Base-by-base conservation (phyloP, 2,888 invertebrate genomes). In the Pseudococcus jackbeardsleyi region DNA sequence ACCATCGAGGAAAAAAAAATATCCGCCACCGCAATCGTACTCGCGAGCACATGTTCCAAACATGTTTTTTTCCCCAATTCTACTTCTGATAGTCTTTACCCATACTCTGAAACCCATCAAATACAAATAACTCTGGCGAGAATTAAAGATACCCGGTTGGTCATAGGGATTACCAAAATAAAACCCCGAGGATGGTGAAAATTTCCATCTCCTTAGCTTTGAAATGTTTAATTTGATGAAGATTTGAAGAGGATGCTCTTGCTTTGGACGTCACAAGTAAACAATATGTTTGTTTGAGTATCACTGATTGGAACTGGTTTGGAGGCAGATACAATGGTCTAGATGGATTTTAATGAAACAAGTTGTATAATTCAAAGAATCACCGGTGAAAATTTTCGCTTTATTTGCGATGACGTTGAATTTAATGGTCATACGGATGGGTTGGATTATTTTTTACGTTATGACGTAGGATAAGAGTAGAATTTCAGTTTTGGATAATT, bases 1-100 rank as follows among this genome's bases (percentile, higher is more conserved):
- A 82, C 79, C 79, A 82, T 46, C 46, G 79, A 82, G 26, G 42
- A 82, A 46, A 42, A 46, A 42, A 42, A 82, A 72, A 22, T 33
- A 46, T 82, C 79, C 79, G 46, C 79, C 79, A 82, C 79, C 79
- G 79, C 79, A 46, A 46, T 19, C 79, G 77, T 17, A 77, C 8
- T 9, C 12, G 2, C 17, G 39, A 72, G 72, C 72, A 72, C 72
- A 72, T 72, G 72, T 72, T 72, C 17, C 15, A 17, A 72, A 72
- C 72, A 39, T 39, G 72, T 33, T 72, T 72, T 72, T 33, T 6
- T 39, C 72, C 17, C 42, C 42, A 42, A 42, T 42, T 33, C 26
- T 17, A 72, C 72, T 33, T 19, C 42, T 33, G 26, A 33, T 33
- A 33, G 59, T 6, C 59, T 19, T 15, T 59, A 59, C 59, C 59